Evolutionary conservation across 2,888 invertebrate genomes (phyloP).

Genomic region (Thecophora atra): DNA sequence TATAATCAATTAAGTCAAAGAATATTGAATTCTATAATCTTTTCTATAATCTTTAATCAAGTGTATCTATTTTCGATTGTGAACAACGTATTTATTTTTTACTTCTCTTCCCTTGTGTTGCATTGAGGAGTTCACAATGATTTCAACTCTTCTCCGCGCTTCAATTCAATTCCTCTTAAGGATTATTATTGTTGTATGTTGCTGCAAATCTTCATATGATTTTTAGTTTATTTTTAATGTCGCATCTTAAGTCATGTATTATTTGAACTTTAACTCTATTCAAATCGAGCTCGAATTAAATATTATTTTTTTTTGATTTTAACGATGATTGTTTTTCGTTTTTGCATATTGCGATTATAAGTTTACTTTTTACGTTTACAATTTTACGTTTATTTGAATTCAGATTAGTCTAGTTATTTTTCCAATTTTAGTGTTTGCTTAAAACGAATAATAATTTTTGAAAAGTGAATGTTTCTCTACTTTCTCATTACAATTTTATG

Average conservation of each 20-base stretch:
- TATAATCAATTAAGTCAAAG: not conserved
- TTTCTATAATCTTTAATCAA: no score
- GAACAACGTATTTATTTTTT: not conserved
- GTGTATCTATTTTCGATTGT: no score
- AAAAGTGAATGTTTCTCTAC: conserved; percentile 56
- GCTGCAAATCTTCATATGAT: not conserved
- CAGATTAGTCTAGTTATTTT: conserved; percentile 17
- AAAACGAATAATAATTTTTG: not conserved
- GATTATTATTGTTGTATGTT: conserved; percentile 33
- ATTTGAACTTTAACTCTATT: conserved; percentile 16
- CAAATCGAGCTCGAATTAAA: not conserved
- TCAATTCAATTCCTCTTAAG: conserved; percentile 48
- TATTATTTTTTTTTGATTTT: conserved; percentile 38
- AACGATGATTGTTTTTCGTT: conserved; percentile 37
- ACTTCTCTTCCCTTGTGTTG: no score
- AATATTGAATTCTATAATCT: not conserved
- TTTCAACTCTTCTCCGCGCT: conserved; percentile 34
- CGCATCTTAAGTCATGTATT: not conserved
- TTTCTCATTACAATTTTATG: conserved; percentile 47
- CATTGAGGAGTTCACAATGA: conserved; percentile 12
- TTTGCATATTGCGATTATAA: not conserved
- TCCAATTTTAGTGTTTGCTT: not conserved
- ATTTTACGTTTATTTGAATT: not conserved
- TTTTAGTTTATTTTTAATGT: conserved; percentile 14
- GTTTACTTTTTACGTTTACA: not conserved